Evolutionary conservation across 2,113 vertebrate genomes (phyloP).

Genomic region (Spea multiplicata): DNA sequence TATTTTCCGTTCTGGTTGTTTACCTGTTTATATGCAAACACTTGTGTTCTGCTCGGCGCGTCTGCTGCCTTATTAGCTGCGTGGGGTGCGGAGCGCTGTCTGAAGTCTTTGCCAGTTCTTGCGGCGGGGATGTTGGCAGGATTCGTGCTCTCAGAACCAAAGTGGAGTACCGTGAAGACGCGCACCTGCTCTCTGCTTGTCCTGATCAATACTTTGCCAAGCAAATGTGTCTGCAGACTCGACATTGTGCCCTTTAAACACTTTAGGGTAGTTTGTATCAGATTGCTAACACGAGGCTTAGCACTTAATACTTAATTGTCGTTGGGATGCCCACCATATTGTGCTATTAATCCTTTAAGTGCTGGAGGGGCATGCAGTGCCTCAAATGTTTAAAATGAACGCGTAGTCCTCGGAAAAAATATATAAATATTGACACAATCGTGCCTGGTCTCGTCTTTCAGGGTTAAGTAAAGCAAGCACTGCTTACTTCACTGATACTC

Average conservation of each 20-base stretch:
- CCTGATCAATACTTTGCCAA: not conserved
- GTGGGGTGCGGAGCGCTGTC: not conserved
- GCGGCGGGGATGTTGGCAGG: slow-evolving; percentile 7
- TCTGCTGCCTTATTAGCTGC: slow-evolving; percentile 4
- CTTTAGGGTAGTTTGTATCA: not conserved
- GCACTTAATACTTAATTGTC: no score
- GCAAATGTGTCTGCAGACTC: not conserved
- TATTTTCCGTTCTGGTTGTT: not conserved
- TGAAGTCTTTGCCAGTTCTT: slow-evolving; percentile 22
- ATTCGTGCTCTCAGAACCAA: not conserved
- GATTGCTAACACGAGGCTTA: not conserved
- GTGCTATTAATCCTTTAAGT: no score
- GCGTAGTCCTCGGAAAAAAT: no score
- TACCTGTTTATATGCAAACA: not conserved
- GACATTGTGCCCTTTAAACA: not conserved
- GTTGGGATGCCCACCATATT: no score
- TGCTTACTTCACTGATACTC: no score
- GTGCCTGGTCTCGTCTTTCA: no score
- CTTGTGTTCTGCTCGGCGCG: not conserved
- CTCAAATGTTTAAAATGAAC: no score
- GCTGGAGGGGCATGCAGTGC: no score
- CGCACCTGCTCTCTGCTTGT: slow-evolving; percentile 31
- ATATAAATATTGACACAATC: no score
- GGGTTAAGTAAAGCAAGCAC: no score
- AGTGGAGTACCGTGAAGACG: slow-evolving; percentile 1